Conservation (phyloP, 2,113 vertebrate genomes). For the Pseudois nayaur region DNA sequence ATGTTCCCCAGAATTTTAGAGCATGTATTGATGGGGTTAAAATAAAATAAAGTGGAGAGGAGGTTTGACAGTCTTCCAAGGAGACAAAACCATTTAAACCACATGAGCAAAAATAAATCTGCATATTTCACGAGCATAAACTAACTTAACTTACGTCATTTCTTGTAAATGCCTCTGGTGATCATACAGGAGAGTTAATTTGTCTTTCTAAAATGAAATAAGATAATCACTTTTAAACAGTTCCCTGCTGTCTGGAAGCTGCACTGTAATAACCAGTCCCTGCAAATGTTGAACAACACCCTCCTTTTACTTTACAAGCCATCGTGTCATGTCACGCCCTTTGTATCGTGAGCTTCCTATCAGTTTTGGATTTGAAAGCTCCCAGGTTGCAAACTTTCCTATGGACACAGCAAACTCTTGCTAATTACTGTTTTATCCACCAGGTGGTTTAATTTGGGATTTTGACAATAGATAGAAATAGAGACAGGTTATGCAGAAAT, state of each 20-base stretch:
- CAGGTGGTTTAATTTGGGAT: background rate
- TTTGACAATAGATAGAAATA: background rate
- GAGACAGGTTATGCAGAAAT: background rate
- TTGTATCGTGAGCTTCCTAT: background rate
- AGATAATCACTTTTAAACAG: background rate
- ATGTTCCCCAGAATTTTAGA: background rate
- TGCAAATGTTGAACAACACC: background rate
- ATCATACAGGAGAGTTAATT: background rate
- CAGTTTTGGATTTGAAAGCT: background rate
- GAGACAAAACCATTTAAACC: background rate
- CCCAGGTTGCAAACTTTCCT: background rate
- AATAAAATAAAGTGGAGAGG: background rate
- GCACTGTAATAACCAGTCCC: rapidly evolving
- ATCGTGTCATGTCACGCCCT: rapidly evolving
- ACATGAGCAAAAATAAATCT: background rate
- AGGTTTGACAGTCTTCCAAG: background rate
- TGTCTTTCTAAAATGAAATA: background rate
- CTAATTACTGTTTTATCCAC: background rate
- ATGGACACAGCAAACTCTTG: background rate
- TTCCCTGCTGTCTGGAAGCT: rapidly evolving
- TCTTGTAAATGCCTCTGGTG: background rate
- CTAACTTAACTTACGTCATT: background rate
- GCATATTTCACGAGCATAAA: background rate
- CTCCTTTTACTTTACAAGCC: background rate
- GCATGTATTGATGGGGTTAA: background rate